Base-by-base conservation (phyloP, 53 echinoderm and acorn worm genomes). In the Mesocentrotus franciscanus region DNA sequence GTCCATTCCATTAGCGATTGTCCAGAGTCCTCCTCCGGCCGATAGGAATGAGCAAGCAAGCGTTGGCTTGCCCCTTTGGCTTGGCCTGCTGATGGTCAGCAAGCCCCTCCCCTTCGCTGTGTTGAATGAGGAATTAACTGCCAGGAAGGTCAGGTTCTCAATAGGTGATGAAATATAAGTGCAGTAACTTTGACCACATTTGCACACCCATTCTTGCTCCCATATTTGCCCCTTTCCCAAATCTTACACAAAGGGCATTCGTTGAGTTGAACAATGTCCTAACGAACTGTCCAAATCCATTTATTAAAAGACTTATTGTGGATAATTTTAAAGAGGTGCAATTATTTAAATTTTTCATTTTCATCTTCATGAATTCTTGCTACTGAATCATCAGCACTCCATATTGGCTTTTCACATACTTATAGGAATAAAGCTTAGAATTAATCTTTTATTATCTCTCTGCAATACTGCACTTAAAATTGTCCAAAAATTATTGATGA, bases 101-200 rank as follows among this genome's bases (percentile, higher is more conserved):
- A 68, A 15, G 91, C 91, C 26, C 35, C 91, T 56, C 91, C 91
- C 68, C 26, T 56, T 49, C 36, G 20, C 42, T 56, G 59, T 56
- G 64, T 35, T 91, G 91, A 91, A 66, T 91, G 91, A 91, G 13
- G 35, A 68, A 68, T 66, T 62, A n/a, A 68, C 10, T 22, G 91
- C 29, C 34, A 24, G 66, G 91, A 87, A 87, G 87, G 87, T 87
- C 87, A 58, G n/a, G 87, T 87, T 35, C 68, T 66, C 91, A 33
- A 64, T 66, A 91, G 91, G 68, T 91, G 91, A 62, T 66, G 91
- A 91, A 62, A 91, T 36, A 91, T 91, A 22, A 91, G 87, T 87
- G 87, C 87, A 87, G 87, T 87, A 87, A 87, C 87, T 27, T 87
- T 87, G 57, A 27, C 2, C 58, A 87, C 58, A 29, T 75, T 30